Conservation (phyloP, 2,888 invertebrate genomes). For the Erannis defoliaria region DNA sequence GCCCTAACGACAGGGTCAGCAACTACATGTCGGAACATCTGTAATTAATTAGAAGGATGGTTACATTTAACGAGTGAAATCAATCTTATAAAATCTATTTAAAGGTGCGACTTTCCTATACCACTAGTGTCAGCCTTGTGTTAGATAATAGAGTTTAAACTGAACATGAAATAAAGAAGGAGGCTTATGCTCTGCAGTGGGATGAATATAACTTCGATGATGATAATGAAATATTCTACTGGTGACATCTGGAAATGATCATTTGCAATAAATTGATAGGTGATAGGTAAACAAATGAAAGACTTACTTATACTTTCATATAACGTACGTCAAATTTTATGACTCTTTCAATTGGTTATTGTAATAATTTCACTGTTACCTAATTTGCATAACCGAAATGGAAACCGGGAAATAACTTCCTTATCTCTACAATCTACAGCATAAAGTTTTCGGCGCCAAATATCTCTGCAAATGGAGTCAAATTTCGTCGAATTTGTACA, state of each 20-base stretch:
- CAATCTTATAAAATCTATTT: no score
- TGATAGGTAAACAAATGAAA: not conserved
- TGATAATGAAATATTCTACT: no score
- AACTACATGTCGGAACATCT: conserved; percentile 22
- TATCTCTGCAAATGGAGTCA: conserved; percentile 24
- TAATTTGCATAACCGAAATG: conserved; percentile 9
- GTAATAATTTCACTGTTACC: conserved; percentile 9
- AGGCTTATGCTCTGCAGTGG: no score
- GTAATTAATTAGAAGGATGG: conserved; percentile 18
- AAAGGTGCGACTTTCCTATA: no score
- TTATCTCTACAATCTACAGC: conserved; percentile 16
- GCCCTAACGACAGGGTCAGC: not conserved
- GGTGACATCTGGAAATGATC: no score
- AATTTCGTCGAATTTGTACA: conserved; percentile 25
- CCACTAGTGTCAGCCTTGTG: no score
- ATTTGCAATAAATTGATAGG: not conserved
- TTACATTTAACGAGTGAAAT: conserved; percentile 3
- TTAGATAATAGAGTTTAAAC: no score
- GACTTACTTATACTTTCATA: not conserved
- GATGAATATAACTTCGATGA: no score
- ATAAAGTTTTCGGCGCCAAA: conserved; percentile 41
- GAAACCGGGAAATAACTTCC: conserved; percentile 17
- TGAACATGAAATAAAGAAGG: no score
- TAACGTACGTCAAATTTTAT: not conserved
- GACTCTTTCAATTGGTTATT: conserved; percentile 4